Evolutionary conservation across 2,797 vertebrate species (phyloP).

Genomic region (Hydrophis major): DNA sequence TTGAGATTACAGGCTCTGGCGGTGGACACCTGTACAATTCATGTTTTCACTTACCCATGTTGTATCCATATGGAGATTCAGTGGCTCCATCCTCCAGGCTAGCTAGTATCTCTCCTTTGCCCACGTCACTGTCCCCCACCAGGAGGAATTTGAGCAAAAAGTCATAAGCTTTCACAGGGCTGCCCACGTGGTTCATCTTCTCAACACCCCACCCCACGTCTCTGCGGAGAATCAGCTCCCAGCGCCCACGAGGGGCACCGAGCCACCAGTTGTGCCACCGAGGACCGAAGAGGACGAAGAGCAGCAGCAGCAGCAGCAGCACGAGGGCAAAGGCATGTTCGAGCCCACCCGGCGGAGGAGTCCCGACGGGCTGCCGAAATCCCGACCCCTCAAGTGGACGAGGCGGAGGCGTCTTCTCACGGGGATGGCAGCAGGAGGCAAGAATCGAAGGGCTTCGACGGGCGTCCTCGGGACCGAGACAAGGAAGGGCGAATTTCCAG

Average conservation of each 20-base stretch:
- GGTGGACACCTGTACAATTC: background rate
- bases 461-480: background rate
- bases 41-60: conserved; percentile 70
- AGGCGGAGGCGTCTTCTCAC: background rate
- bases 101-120: conserved; percentile 81
- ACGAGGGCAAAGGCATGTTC: conserved; percentile 13
- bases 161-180: conserved; percentile 77
- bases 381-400: background rate
- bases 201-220: conserved; percentile 21
- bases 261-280: background rate
- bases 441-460: background rate
- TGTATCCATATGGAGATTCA: conserved; percentile 79
- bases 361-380: background rate
- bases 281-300: background rate
- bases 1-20: background rate
- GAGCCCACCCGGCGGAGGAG: background rate
- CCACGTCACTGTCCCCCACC: conserved; percentile 80
- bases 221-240: conserved; percentile 35
- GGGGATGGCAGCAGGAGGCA: background rate
- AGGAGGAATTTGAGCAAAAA: conserved; percentile 81
- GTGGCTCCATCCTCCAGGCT: conserved; percentile 78
- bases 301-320: too few species aligned
- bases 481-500: too few species aligned
- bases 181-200: conserved; percentile 77
- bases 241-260: conserved; percentile 26